These are phyloP conservation scores for Linyphia triangularis DNA, from an alignment of 2,888 invertebrate genomes.

Conservation along the genomic window DNA sequence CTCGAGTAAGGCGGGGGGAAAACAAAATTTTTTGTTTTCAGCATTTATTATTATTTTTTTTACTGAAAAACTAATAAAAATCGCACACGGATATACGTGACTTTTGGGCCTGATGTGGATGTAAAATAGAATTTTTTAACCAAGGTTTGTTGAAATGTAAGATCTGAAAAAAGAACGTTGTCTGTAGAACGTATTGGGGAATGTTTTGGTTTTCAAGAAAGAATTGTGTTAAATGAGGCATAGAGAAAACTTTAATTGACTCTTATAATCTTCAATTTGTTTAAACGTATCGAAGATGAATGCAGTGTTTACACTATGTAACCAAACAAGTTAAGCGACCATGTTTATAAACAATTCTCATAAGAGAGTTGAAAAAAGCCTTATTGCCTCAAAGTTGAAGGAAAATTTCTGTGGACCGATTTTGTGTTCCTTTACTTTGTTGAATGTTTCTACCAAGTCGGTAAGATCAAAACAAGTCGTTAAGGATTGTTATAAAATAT, in stretches of 20 bases:
- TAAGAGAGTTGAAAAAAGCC: no score
- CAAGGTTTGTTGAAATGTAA: constrained; percentile 17
- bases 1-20: neutral
- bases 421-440: no score
- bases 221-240: neutral
- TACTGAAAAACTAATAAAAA: neutral
- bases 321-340: no score
- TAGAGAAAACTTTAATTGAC: neutral
- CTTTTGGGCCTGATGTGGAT: neutral
- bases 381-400: no score
- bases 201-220: neutral
- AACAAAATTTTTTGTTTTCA: constrained; percentile 15
- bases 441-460: no score
- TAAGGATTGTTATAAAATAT: no score
- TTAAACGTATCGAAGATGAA: no score
- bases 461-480: no score
- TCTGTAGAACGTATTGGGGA: neutral
- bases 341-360: no score
- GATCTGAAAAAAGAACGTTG: neutral
- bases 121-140: neutral
- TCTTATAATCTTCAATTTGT: no score
- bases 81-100: constrained; percentile 31
- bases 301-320: no score
- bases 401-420: no score
- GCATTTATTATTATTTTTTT: neutral